Percentiles rank a stretch among this genome's conserved stretches.
phyloP scores from a whole-genome alignment of 1,140 invertebrate genomes.

The Vollenhovia emeryi region DNA sequence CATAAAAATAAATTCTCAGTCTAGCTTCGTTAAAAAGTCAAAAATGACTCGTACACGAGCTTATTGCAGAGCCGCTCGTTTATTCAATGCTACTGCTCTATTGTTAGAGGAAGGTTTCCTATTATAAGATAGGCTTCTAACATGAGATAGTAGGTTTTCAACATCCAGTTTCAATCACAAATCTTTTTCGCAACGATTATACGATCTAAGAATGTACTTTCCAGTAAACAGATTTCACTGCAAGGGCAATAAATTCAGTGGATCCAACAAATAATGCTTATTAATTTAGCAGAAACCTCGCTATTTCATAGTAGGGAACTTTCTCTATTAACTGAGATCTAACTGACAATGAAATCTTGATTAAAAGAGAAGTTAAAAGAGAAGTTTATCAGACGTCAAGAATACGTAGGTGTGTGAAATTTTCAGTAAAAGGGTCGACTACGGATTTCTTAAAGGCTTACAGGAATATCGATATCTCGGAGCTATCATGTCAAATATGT shows the following conservation, averaged over 20 bases:
- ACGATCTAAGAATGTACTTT: too few relatives aligned
- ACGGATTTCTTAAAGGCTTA: neutral
- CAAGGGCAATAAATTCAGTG: too few relatives aligned
- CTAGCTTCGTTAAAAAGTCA: neutral
- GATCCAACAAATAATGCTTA: too few relatives aligned
- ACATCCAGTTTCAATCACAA: too few relatives aligned
- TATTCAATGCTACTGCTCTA: neutral
- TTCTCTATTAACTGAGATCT: neutral
- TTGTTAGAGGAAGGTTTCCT: too few relatives aligned
- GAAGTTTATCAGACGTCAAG: neutral
- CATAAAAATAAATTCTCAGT: neutral
- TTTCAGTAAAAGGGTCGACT: neutral
- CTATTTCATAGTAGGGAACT: too few relatives aligned
- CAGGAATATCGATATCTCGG: neutral
- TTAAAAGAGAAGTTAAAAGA: neutral
- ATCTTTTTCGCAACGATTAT: too few relatives aligned
- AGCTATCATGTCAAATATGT: neutral
- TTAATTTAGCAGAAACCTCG: too few relatives aligned
- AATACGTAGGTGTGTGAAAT: neutral
- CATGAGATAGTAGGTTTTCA: too few relatives aligned
- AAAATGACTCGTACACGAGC: neutral
- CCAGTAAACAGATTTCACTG: too few relatives aligned
- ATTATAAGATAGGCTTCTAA: too few relatives aligned
- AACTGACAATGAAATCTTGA: too few relatives aligned
- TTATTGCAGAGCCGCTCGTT: neutral